Conservation (phyloP, 2,888 invertebrate species). For the Itoplectis maculator region DNA sequence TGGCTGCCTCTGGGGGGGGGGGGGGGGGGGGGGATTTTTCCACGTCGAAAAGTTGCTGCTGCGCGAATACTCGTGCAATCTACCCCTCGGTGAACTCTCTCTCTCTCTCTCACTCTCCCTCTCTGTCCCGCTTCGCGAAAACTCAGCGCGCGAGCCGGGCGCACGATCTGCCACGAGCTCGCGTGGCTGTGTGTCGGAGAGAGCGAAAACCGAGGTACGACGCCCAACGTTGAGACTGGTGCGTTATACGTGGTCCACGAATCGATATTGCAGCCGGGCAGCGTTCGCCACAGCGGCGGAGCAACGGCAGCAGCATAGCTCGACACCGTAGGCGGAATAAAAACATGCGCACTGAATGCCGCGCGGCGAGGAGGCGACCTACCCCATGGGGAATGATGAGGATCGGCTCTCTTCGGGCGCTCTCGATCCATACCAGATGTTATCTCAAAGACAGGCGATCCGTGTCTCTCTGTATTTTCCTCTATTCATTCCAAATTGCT, state of each 20-base stretch:
- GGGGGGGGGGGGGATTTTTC: background rate
- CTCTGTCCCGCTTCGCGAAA: background rate
- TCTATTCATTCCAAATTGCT: conserved; percentile 5
- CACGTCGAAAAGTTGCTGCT: conserved; percentile 47
- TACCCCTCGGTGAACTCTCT: background rate
- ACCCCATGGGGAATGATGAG: conserved; percentile 58
- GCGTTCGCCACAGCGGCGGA: conserved; percentile 54
- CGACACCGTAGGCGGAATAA: conserved; percentile 64
- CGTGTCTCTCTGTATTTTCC: background rate
- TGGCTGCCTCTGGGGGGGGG: too few relatives aligned
- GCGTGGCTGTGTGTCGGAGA: conserved; percentile 37
- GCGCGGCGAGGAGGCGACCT: conserved; percentile 56
- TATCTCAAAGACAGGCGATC: conserved; percentile 1
- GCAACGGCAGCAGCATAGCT: background rate
- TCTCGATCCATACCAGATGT: conserved; percentile 27
- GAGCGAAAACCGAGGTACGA: conserved; percentile 34
- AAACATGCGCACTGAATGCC: conserved; percentile 66
- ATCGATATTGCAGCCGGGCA: conserved; percentile 73
- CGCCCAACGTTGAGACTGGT: conserved; percentile 62
- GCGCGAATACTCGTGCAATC: conserved; percentile 6
- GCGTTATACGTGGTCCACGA: conserved; percentile 67
- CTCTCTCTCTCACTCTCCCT: too few relatives aligned
- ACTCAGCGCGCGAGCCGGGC: conserved; percentile 6
- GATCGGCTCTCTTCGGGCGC: conserved; percentile 23
- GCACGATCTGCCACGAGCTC: conserved; percentile 32